Base-by-base conservation (phyloP, 2,888 invertebrate genomes). In the Nomada lathburiana region DNA sequence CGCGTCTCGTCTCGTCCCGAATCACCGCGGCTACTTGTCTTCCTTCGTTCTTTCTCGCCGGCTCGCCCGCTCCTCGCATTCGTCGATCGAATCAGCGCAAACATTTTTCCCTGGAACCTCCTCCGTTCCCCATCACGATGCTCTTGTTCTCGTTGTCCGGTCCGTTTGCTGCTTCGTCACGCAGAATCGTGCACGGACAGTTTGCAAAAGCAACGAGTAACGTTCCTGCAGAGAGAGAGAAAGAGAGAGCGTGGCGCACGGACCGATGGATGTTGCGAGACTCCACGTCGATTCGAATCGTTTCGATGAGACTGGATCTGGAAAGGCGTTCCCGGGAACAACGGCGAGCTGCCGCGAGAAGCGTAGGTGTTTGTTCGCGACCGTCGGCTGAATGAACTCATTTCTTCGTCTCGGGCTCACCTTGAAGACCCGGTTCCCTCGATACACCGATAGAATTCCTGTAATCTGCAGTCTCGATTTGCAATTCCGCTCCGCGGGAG, bases 21-120 rank as follows among this genome's bases (percentile, higher is more conserved):
- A 57, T 55, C 55, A 29, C 69, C 71, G 63, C 78, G 67, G 90
- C 91, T 91, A 91, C 91, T 90, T 88, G 90, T 91, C 90, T 90
- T 91, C 77, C 78, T 69, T 84, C 79, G 76, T 80, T 81, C 67
- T 76, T 62, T 64, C 62, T 44, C 59, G 36, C 44, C 53, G 59
- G 44, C 55, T 67, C 59, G 74, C 80, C 64, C 26, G 63, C 44
- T 5, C 52, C 10, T 20, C 50, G n/a, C 18, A 63, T 57, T 16
- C 16, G 7, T 42, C 64, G 67, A 78, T 75, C 80, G 75, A 76
- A 50, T 72, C 78, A 83, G 44, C 65, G 63, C 63, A 53, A 62
- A 62, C 74, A 83, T 83, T 87, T 86, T 84, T 83, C 77, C 62
- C 53, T 20, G 26, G 42, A 74, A 63, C 75, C 71, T 65, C 60